These are phyloP conservation scores for Cheirogaleus medius DNA, from an alignment of 2,113 vertebrate species.

Conservation along the genomic window DNA sequence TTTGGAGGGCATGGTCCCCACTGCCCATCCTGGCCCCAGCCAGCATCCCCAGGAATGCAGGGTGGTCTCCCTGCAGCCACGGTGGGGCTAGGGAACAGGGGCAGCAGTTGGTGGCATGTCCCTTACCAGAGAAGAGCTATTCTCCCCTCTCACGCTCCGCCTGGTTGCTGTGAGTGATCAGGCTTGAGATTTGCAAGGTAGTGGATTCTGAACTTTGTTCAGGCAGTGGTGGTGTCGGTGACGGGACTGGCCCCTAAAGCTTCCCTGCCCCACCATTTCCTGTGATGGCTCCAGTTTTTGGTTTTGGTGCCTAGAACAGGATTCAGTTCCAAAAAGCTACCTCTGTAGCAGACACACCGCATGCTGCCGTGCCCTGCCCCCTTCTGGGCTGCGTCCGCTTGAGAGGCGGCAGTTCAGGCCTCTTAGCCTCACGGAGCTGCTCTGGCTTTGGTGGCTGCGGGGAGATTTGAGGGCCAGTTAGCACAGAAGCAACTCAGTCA, in stretches of 20 bases:
- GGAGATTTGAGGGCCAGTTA: not conserved
- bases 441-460: not conserved
- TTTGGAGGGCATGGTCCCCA: not conserved
- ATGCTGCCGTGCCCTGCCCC: accelerated
- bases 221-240: accelerated
- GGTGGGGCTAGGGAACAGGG: not conserved
- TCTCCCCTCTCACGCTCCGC: not conserved
- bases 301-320: not conserved
- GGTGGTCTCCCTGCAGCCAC: not conserved
- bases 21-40: not conserved
- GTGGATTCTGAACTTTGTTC: not conserved
- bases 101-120: not conserved
- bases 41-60: not conserved
- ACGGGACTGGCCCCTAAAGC: not conserved
- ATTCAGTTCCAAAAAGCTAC: not conserved
- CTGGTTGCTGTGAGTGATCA: not conserved
- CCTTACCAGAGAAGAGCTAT: not conserved
- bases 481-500: not conserved
- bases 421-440: not conserved
- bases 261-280: not conserved
- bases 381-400: not conserved
- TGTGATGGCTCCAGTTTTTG: not conserved
- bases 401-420: not conserved
- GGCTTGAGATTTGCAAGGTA: too few relatives aligned
- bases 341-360: accelerated